Conservation (phyloP, 2,113 vertebrate genomes). For the Oceanodroma tethys region DNA sequence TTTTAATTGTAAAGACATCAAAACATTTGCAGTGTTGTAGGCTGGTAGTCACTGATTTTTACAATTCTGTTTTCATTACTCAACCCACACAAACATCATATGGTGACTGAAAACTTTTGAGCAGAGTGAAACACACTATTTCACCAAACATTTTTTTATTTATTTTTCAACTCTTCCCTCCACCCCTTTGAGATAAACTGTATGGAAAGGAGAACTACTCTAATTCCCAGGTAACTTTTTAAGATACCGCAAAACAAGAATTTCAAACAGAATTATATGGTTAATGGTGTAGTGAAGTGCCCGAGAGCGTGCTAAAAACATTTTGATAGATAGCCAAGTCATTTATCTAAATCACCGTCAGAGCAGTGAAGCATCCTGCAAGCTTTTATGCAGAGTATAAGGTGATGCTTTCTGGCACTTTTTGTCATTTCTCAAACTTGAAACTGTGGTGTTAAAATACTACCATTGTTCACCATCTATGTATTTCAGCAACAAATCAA, state of each 20-base stretch:
- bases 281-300: constrained; percentile 73
- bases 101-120: constrained; percentile 59
- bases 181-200: background rate
- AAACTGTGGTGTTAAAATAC: constrained; percentile 54
- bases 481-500: constrained; percentile 64
- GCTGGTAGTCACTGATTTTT: constrained; percentile 51
- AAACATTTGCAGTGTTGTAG: constrained; percentile 30
- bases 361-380: constrained; percentile 70
- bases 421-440: constrained; percentile 72
- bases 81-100: constrained; percentile 48
- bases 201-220: background rate
- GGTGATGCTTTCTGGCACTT: constrained; percentile 51
- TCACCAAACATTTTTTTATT: background rate
- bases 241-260: constrained; percentile 59
- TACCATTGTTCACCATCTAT: constrained; percentile 69
- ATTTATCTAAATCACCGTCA: constrained; percentile 89
- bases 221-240: constrained; percentile 64
- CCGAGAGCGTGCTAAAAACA: constrained; percentile 75
- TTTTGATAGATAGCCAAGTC: constrained; percentile 80
- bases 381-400: constrained; percentile 53
- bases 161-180: background rate
- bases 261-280: constrained; percentile 59
- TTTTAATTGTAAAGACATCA: constrained; percentile 29
- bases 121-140: background rate
- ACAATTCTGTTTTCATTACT: constrained; percentile 63